phyloP scores from a whole-genome alignment of 2,888 invertebrate genomes.

The Elmis aenea region DNA sequence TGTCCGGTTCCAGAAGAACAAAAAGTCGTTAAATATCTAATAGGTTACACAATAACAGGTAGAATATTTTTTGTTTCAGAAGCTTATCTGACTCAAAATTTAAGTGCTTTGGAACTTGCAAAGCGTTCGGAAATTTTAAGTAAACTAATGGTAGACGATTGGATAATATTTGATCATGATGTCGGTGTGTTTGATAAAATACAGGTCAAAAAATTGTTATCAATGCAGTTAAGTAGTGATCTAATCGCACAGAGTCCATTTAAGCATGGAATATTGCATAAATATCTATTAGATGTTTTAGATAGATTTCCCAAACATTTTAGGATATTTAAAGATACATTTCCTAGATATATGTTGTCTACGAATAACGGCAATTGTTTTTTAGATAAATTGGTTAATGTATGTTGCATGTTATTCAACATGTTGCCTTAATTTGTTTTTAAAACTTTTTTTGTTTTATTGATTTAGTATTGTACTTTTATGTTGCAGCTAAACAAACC shows the following conservation, averaged over 20 bases:
- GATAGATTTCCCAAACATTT: conserved; percentile 2
- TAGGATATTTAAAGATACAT: not conserved
- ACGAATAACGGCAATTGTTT: conserved; percentile 2
- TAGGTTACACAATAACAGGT: conserved; percentile 8
- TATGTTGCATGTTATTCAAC: conserved; percentile 12
- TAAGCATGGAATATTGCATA: too few relatives aligned
- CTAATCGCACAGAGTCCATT: too few relatives aligned
- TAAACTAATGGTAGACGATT: not conserved
- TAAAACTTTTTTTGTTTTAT: conserved; percentile 1
- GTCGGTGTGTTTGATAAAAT: too few relatives aligned
- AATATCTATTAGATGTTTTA: too few relatives aligned
- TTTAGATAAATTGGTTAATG: conserved; percentile 12
- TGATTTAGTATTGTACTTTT: not conserved
- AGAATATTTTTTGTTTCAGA: conserved; percentile 11
- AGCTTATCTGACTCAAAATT: not conserved
- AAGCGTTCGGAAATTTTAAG: conserved; percentile 5
- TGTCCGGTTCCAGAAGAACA: not conserved
- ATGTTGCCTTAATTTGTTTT: conserved; percentile 8
- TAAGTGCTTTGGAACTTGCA: not conserved
- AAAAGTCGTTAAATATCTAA: conserved; percentile 5
- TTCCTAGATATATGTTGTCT: conserved; percentile 9
- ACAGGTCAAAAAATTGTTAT: too few relatives aligned
- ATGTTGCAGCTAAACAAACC: not conserved
- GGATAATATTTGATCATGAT: conserved; percentile 5
- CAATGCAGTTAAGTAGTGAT: too few relatives aligned